Evolutionary conservation across 2,888 invertebrate species (phyloP).

Genomic region (Malachius bipustulatus): DNA sequence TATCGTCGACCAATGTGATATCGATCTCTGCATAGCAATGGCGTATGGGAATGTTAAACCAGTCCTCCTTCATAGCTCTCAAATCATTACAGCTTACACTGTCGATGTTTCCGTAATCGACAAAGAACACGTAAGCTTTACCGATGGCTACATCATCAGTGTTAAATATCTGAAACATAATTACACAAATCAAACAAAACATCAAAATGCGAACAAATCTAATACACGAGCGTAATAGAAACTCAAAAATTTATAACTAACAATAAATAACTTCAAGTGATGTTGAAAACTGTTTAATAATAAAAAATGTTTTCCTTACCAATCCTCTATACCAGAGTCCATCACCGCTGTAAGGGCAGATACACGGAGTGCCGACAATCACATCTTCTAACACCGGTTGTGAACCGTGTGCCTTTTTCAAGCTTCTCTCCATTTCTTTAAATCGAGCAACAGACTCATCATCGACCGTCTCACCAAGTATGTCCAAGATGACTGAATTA

Average conservation of each 20-base stretch:
- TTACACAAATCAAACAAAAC: too few species aligned
- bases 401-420: conserved; percentile 38
- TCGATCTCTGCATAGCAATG: conserved; percentile 41
- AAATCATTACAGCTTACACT: conserved; percentile 38
- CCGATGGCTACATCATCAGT: conserved; percentile 35
- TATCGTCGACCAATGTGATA: conserved; percentile 17
- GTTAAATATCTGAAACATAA: conserved; percentile 46
- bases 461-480: conserved; percentile 7
- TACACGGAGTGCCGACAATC: conserved; percentile 46
- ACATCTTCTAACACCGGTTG: conserved; percentile 39
- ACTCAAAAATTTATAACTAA: too few species aligned
- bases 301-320: too few species aligned
- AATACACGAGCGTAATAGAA: too few species aligned
- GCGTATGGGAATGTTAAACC: conserved; percentile 42
- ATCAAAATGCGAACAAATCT: too few species aligned
- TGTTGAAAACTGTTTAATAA: too few species aligned
- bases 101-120: conserved; percentile 64
- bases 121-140: conserved; percentile 50
- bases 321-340: conserved; percentile 63
- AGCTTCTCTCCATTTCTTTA: conserved; percentile 38
- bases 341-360: conserved; percentile 50
- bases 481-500: conserved; percentile 24
- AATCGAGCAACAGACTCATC: too few species aligned
- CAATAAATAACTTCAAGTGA: too few species aligned
- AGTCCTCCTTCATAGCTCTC: conserved; percentile 40